Conservation (phyloP, 2,113 vertebrate species). For the Forbesichthys agassizii region DNA sequence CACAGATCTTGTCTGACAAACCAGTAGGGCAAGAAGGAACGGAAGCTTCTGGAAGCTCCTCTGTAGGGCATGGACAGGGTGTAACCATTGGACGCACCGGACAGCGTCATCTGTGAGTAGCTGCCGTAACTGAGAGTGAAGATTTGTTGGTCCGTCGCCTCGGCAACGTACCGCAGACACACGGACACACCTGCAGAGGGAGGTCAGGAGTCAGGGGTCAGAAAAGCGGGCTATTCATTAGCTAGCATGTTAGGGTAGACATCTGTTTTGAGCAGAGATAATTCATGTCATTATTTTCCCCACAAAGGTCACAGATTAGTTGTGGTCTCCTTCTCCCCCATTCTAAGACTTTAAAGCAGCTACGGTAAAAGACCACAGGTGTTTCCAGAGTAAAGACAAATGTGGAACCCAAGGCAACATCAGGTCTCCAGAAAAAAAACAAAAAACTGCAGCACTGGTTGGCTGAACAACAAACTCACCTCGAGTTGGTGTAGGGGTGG, state of each 20-base stretch:
- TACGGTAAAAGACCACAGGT: too few species aligned
- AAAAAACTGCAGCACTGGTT: too few species aligned
- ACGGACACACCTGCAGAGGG: constrained; percentile 47
- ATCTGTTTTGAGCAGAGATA: too few species aligned
- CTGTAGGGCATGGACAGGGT: background rate
- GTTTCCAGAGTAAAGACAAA: too few species aligned
- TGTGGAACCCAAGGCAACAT: too few species aligned
- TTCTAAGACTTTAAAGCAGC: too few species aligned
- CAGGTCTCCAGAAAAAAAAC: too few species aligned
- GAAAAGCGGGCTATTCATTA: background rate
- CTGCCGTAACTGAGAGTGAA: constrained; percentile 41
- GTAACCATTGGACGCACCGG: background rate
- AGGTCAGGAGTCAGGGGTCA: background rate
- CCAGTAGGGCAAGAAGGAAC: background rate
- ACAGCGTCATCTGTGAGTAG: background rate
- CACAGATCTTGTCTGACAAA: constrained; percentile 10
- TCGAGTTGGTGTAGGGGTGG: background rate
- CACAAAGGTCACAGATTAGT: too few species aligned
- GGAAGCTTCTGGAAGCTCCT: background rate
- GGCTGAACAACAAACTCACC: constrained; percentile 22
- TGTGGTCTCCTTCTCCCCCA: too few species aligned
- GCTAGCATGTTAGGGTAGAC: background rate
- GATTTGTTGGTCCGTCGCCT: accelerated
- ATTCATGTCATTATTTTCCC: too few species aligned
- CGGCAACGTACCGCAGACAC: constrained; percentile 56